A percentile compares a stretch with the other conserved stretches of the same genome.
Conservation (phyloP, 64 coral and sea anemone species). For the Dendronephthya gigantea region DNA sequence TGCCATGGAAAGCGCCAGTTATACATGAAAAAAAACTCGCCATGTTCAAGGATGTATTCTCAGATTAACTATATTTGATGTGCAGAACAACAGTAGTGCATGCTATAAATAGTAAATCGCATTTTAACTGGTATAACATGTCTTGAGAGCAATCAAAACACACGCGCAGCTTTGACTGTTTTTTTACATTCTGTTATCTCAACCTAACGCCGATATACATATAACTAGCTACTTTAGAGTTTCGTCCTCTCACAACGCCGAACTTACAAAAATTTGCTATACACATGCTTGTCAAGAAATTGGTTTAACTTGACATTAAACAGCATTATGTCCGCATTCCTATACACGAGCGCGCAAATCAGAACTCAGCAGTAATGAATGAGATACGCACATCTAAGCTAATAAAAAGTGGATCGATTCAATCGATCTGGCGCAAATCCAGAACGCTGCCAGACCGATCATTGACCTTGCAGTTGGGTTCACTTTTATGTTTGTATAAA, state of each 20-base stretch:
- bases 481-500: background rate
- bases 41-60: no score
- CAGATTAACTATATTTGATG: no score
- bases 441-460: background rate
- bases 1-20: no score
- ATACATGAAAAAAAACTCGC: no score
- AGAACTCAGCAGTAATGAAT: background rate
- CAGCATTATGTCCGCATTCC: background rate
- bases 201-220: no score
- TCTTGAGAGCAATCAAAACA: no score
- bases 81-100: no score
- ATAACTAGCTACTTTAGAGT: no score
- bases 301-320: background rate
- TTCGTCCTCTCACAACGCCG: background rate
- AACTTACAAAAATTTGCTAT: background rate
- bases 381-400: background rate
- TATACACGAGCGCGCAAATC: background rate
- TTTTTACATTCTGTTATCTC: no score
- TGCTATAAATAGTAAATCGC: no score
- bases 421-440: background rate
- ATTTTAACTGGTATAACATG: no score
- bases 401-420: background rate
- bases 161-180: no score
- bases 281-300: background rate
- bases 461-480: background rate